These are phyloP conservation scores for Cyanistes caeruleus DNA, from an alignment of 2,113 vertebrate species.

Conservation along the genomic window DNA sequence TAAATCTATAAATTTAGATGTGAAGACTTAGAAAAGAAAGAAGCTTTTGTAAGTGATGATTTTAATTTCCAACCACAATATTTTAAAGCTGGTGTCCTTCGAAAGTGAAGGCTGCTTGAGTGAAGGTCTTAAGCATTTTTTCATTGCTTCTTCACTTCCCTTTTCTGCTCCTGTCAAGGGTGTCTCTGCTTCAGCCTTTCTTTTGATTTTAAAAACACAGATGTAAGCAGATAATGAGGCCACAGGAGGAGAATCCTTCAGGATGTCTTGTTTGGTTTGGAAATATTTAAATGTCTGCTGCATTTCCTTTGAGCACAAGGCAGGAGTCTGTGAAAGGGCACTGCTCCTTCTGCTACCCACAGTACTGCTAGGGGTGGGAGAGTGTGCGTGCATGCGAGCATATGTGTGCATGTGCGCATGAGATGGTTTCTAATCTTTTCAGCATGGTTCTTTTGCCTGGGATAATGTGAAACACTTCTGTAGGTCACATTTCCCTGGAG, in stretches of 20 bases:
- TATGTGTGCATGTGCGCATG: background rate
- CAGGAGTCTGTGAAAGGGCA: conserved; percentile 49
- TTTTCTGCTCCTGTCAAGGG: background rate
- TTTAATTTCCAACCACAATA: background rate
- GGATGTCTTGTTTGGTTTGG: conserved; percentile 80
- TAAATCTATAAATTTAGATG: background rate
- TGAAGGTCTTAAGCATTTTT: background rate
- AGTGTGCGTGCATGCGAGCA: background rate
- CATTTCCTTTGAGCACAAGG: conserved; percentile 72
- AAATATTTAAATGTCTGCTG: conserved; percentile 78
- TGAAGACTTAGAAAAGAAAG: background rate
- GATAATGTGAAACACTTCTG: background rate
- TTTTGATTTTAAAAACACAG: conserved; percentile 66
- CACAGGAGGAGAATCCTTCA: conserved; percentile 72
- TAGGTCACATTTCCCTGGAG: background rate
- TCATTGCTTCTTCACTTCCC: background rate
- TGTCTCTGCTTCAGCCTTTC: background rate
- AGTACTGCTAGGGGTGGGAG: background rate
- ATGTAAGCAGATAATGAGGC: conserved; percentile 66
- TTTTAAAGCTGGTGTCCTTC: background rate
- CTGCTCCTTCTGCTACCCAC: conserved; percentile 30
- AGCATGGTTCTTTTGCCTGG: background rate
- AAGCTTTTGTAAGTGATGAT: background rate
- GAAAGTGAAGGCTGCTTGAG: background rate
- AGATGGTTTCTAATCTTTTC: conserved; percentile 28